Evolutionary conservation across 2,797 vertebrate species (phyloP).

Genomic region (Lepus townsendii): DNA sequence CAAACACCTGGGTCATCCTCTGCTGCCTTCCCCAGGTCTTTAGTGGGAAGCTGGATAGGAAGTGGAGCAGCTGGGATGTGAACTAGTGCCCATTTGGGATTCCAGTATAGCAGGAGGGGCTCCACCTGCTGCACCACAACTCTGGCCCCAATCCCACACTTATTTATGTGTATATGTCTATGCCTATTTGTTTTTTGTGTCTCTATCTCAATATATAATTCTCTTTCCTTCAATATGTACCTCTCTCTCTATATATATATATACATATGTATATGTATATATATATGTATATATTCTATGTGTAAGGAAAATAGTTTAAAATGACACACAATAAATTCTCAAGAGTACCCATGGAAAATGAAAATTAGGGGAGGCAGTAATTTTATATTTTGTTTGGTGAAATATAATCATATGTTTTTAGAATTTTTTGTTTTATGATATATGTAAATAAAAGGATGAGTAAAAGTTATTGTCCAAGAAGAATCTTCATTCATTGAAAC

Average conservation of each 20-base stretch:
- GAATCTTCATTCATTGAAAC: background rate
- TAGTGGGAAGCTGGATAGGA: too few species aligned
- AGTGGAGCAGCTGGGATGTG: too few species aligned
- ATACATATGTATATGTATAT: too few species aligned
- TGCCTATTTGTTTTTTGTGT: background rate
- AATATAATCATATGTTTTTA: background rate
- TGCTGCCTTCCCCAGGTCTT: too few species aligned
- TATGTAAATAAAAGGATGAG: background rate
- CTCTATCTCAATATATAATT: background rate
- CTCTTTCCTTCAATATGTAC: background rate
- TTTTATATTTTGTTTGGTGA: background rate
- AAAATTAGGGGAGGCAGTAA: background rate
- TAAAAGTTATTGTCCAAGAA: background rate
- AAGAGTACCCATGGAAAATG: background rate
- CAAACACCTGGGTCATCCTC: too few species aligned
- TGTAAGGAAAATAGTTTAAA: background rate
- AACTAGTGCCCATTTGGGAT: too few species aligned
- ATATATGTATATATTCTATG: background rate
- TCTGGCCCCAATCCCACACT: background rate
- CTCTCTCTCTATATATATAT: background rate
- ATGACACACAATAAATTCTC: background rate
- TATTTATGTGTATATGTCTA: background rate
- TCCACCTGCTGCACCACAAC: too few species aligned
- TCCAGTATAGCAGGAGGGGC: too few species aligned
- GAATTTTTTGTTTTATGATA: slow-evolving; percentile 36